A percentile compares a stretch with the other conserved stretches of the same genome.
Evolutionary conservation across 2,113 vertebrate genomes (phyloP).

Genomic region (Glaucidium brasilianum): DNA sequence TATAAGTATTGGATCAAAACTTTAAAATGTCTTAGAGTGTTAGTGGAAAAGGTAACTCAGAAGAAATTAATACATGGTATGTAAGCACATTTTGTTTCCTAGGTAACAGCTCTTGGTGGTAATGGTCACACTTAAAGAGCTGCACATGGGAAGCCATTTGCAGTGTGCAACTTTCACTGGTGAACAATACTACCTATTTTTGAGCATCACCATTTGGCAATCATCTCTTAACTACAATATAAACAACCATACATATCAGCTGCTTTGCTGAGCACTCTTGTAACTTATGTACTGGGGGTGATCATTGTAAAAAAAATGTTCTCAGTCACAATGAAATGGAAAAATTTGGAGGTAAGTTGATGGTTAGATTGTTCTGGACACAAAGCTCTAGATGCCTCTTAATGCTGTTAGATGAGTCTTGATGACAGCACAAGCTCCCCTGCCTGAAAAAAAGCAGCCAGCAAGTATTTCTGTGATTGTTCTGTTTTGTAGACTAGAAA

Average conservation of each 20-base stretch:
- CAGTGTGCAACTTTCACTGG: neutral
- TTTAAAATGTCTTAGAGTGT: neutral
- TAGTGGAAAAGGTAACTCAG: neutral
- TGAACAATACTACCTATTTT: neutral
- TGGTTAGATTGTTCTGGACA: neutral
- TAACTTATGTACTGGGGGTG: neutral
- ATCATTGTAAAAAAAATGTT: neutral
- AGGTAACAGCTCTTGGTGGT: constrained; percentile 26
- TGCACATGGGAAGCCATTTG: neutral
- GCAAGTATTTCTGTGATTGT: neutral
- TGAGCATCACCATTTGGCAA: neutral
- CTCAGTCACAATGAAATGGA: neutral
- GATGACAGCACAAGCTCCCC: neutral
- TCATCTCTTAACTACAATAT: neutral
- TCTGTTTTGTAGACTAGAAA: neutral
- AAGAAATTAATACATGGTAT: neutral
- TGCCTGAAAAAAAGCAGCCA: neutral
- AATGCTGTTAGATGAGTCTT: neutral
- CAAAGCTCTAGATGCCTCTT: neutral
- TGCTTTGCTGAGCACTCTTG: neutral
- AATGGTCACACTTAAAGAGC: neutral
- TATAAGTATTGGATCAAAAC: neutral
- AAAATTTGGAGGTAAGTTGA: neutral
- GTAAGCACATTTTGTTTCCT: neutral
- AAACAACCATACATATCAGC: neutral